Base-by-base conservation (phyloP, 2,888 invertebrate genomes). In the Meteorus cinctellus region DNA sequence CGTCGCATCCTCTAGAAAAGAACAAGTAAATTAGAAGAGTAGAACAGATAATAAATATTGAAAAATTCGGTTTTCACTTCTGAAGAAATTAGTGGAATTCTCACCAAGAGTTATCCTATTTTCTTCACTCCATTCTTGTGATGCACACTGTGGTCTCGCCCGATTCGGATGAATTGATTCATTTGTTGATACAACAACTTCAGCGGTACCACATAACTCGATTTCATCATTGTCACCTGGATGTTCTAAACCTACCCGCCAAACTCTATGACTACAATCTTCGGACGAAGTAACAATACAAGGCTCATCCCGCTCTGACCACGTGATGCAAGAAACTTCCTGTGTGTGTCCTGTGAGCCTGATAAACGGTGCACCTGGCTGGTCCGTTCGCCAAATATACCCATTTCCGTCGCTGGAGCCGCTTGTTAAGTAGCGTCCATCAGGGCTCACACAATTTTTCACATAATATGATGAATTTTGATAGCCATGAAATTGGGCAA, bases 351-450 rank as follows among this genome's bases (percentile, higher is more conserved):
- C 97, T 1, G 91, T 90, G 4, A 97, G 90, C 71, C 92, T 91
- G 27, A 94, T 92, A 12, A 96, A 88, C 0, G 96, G 96, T 76
- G 91, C 89, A 51, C 90, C 89, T 0, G 94, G 90, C 79, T 90
- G 89, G 16, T 92, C 91, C 0, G 94, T 92, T 87, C 93, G 94
- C 97, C 97, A 98, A 72, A 98, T 93, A 86, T 97, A 97, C 0
- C 96, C 97, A 82, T 93, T 91, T 82, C 94, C 94, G 89, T 97
- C 96, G 84, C 95, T 95, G 82, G 97, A 97, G n/a, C 97, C 97
- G 88, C 96, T 96, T 0, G 96, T 91, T 34, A 98, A 90, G 89
- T 96, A 97, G 79, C 91, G 90, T 4, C 95, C 94, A 89, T 97
- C 96, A 0, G 94, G 93, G 86, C 96, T 96, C 41, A 97, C 90